A percentile compares a stretch with the other conserved stretches of the same genome.
Conservation (phyloP, 1,140 invertebrate genomes). For the Linepithema humile region DNA sequence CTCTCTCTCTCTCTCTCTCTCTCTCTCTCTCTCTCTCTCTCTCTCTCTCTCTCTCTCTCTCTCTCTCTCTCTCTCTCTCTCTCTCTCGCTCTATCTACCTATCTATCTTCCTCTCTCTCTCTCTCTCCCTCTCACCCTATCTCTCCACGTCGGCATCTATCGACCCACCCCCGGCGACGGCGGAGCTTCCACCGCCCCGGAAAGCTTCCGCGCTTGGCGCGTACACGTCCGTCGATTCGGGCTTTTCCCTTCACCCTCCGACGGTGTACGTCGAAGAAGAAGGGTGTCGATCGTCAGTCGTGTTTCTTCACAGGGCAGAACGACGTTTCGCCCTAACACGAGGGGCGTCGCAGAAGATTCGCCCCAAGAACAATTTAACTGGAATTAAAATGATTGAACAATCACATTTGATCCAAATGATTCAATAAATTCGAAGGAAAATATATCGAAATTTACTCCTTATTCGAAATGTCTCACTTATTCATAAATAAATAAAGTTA, state of each 20-base stretch:
- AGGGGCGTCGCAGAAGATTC: background rate
- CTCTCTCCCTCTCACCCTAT: conserved; percentile 36
- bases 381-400: conserved; percentile 9
- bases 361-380: conserved; percentile 12
- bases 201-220: conserved; percentile 68
- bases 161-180: conserved; percentile 72
- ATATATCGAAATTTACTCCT: no score
- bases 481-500: no score
- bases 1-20: conserved; percentile 19
- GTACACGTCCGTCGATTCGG: conserved; percentile 63
- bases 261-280: conserved; percentile 34
- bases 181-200: conserved; percentile 70
- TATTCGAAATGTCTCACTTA: background rate
- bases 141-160: conserved; percentile 78
- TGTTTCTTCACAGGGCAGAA: conserved; percentile 12
- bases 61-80: conserved; percentile 1
- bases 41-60: background rate
- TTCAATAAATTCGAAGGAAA: background rate
- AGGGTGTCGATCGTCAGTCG: conserved; percentile 32
- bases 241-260: conserved; percentile 24
- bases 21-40: background rate
- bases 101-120: background rate
- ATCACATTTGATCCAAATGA: background rate
- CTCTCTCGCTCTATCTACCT: background rate
- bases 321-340: background rate